Evolutionary conservation across 2,888 invertebrate genomes (phyloP), one percentile per base, ranked within the genome.

Genomic region (Ecdyonurus torrentis): DNA sequence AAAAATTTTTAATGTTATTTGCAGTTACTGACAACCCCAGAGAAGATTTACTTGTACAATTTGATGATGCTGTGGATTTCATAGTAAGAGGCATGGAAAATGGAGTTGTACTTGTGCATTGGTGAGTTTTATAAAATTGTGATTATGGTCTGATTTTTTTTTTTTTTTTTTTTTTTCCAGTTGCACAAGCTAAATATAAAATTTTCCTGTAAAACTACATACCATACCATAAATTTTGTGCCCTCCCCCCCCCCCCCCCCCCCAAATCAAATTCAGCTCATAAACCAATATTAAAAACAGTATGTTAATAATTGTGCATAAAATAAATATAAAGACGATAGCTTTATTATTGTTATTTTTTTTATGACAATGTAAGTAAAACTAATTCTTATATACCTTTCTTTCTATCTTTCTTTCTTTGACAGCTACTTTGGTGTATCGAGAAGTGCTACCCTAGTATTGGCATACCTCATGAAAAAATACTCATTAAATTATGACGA

Each of bases 361-460:
- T n/a, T n/a, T n/a, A n/a, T n/a, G n/a, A n/a, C n/a, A n/a, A n/a
- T n/a, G n/a, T n/a, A n/a, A n/a, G n/a, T n/a, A n/a, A n/a, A n/a
- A n/a, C n/a, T n/a, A n/a, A n/a, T n/a, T n/a, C n/a, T n/a, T n/a
- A n/a, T n/a, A n/a, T n/a, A n/a, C n/a, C n/a, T n/a, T n/a, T n/a
- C n/a, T n/a, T n/a, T n/a, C n/a, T n/a, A n/a, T n/a, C n/a, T n/a
- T n/a, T n/a, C n/a, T n/a, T n/a, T n/a, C n/a, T n/a, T n/a, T n/a
- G n/a, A n/a, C 73, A 89, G 89, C 74, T 91, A 91, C 73, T 93
- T 87, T 70, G 95, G 95, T 18, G 87, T 93, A 2, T 95, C 94
- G 0, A 81, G 95, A 62, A 94, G 94, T 72, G 89, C 92, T 0
- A 86, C 93, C 0, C 79, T 93, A 2, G 87, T 93, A 0, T 85